Conservation (phyloP, 2,113 vertebrate genomes). For the Calypte anna region DNA sequence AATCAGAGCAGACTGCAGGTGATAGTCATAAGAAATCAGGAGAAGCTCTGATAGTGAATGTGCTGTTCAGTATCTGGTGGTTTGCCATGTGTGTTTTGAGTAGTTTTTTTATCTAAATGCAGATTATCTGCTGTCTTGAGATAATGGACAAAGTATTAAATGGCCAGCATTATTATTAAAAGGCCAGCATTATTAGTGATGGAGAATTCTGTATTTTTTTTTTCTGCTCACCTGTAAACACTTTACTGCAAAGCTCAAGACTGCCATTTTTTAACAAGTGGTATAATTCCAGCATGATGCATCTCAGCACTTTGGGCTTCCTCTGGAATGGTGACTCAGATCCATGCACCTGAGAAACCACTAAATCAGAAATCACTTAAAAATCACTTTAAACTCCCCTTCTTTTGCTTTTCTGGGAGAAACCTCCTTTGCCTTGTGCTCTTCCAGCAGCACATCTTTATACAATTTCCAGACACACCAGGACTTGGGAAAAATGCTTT, state of each 20-base stretch:
- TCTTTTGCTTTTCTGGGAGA: background rate
- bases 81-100: background rate
- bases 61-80: background rate
- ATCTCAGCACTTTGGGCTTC: background rate
- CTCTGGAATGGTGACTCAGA: background rate
- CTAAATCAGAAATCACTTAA: background rate
- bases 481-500: background rate
- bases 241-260: background rate
- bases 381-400: background rate
- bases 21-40: background rate
- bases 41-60: background rate
- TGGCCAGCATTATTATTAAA: background rate
- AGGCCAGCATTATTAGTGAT: background rate
- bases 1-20: background rate
- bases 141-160: background rate
- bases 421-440: background rate
- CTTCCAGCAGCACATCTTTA: background rate
- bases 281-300: background rate
- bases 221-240: background rate
- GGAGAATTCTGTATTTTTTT: background rate
- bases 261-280: background rate
- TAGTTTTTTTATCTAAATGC: background rate
- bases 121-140: background rate
- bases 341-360: background rate
- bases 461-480: background rate